Base-by-base conservation (phyloP, 2,888 invertebrate species). In the Tetragnatha montana region DNA sequence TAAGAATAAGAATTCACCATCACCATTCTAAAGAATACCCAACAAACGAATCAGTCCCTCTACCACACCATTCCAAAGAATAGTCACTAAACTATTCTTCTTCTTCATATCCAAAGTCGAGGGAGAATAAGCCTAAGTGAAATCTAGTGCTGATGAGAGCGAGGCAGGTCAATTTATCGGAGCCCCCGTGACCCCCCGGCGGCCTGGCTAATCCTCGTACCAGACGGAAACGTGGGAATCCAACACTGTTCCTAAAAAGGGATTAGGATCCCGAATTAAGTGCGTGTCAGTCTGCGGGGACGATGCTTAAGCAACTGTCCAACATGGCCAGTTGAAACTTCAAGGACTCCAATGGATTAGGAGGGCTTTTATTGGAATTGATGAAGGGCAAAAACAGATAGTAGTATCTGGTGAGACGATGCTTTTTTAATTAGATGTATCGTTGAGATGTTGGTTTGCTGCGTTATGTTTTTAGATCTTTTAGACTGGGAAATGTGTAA, bases 231-330 rank as follows among this genome's bases (percentile, higher is more conserved):
- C 81, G n/a, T 21, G 75, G 87, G 81, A 87, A 87, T 87, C 81
- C 87, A 87, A 81, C 81, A 75, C 81, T 87, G 81, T 87, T 87
- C 87, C 87, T 73, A 87, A 87, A 87, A 87, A 87, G 87, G 49
- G 74, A 60, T 14, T 19, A 87, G 81, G 87, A 87, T 87, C 50
- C 87, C 21, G 87, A 87, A 87, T 87, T 81, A 87, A 87, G 81
- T 87, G 87, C 81, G n/a, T 87, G 87, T 87, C 81, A 87, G 74
- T 87, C 87, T 87, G 81, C n/a, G 50, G 76, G 87, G 87, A 81
- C 50, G 19, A 75, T 87, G 35, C 81, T 87, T 87, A 87, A 87
- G 87, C 69, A 81, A 79, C 81, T 87, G 81, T 87, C 87, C 70
- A 81, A 81, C 81, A 87, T 81, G 10, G 81, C 75, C 69, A 81